Conservation (phyloP, 2,113 vertebrate genomes). For the Aix galericulata region DNA sequence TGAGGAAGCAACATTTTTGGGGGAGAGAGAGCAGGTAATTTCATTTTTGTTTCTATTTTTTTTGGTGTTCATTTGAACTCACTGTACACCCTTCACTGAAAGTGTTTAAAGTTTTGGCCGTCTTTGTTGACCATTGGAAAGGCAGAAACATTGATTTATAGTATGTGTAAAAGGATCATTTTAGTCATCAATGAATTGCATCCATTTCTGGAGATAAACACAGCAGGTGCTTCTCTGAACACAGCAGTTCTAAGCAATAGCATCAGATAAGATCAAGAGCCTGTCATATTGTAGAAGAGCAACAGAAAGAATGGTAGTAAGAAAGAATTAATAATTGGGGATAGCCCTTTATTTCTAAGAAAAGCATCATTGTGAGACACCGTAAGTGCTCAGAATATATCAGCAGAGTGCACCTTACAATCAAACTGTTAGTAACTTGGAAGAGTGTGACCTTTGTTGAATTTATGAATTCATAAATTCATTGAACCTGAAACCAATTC, state of each 20-base stretch:
- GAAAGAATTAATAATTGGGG: background rate
- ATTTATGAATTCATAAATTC: conserved; percentile 3
- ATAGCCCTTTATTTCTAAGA: background rate
- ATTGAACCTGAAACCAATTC: background rate
- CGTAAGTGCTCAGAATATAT: background rate
- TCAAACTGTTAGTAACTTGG: background rate
- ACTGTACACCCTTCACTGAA: background rate
- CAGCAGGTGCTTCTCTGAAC: background rate
- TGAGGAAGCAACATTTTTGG: background rate
- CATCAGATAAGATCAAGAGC: background rate
- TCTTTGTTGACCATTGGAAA: background rate
- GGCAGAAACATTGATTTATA: background rate
- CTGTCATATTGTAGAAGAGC: background rate
- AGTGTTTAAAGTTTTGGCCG: background rate
- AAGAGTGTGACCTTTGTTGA: background rate
- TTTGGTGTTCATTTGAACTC: background rate
- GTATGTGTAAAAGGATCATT: background rate
- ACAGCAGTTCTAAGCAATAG: background rate
- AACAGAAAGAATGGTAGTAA: background rate
- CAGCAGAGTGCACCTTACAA: background rate
- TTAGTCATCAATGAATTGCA: background rate
- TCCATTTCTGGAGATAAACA: conserved; percentile 6
- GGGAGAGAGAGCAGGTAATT: background rate
- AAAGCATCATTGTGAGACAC: background rate
- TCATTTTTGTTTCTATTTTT: background rate